Conservation (phyloP, 30 jellyfish, hydroid and myxozoan genomes). For the Aurelia coerulea region DNA sequence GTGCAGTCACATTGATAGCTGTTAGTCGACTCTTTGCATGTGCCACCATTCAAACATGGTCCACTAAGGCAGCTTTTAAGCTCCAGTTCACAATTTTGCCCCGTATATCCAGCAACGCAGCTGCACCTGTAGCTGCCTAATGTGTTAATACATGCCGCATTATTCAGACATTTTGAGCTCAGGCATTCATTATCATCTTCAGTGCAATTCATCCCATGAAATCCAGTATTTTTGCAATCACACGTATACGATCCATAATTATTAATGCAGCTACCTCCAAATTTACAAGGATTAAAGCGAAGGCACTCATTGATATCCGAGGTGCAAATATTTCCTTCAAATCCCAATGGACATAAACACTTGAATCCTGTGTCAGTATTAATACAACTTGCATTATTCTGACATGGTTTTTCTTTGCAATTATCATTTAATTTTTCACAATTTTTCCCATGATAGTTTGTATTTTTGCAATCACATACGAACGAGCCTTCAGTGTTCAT, state of each 20-base stretch:
- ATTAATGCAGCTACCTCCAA: slow-evolving; percentile 54
- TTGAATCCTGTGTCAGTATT: neutral
- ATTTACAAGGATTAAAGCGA: slow-evolving; percentile 22
- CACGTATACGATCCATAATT: slow-evolving; percentile 66
- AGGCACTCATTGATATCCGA: slow-evolving; percentile 71
- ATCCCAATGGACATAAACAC: slow-evolving; percentile 53
- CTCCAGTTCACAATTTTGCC: slow-evolving; percentile 37
- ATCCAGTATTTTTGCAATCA: slow-evolving; percentile 67
- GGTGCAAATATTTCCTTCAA: slow-evolving; percentile 45
- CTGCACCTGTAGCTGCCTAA: slow-evolving; percentile 49
- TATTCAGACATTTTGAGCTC: slow-evolving; percentile 11
- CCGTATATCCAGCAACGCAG: slow-evolving; percentile 59
- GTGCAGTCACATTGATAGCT: slow-evolving; percentile 47
- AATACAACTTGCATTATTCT: slow-evolving; percentile 51
- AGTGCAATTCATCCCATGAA: slow-evolving; percentile 58
- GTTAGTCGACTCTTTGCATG: neutral
- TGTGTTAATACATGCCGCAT: slow-evolving; percentile 66
- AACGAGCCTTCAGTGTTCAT: slow-evolving; percentile 42
- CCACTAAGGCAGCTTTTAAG: slow-evolving; percentile 19
- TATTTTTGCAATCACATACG: slow-evolving; percentile 39
- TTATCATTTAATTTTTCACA: slow-evolving; percentile 33
- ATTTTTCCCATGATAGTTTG: slow-evolving; percentile 55
- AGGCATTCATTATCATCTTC: slow-evolving; percentile 60
- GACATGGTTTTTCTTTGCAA: slow-evolving; percentile 61
- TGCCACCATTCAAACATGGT: slow-evolving; percentile 61